Conservation (phyloP, 2,797 vertebrate species). For the Danionella dracula region DNA sequence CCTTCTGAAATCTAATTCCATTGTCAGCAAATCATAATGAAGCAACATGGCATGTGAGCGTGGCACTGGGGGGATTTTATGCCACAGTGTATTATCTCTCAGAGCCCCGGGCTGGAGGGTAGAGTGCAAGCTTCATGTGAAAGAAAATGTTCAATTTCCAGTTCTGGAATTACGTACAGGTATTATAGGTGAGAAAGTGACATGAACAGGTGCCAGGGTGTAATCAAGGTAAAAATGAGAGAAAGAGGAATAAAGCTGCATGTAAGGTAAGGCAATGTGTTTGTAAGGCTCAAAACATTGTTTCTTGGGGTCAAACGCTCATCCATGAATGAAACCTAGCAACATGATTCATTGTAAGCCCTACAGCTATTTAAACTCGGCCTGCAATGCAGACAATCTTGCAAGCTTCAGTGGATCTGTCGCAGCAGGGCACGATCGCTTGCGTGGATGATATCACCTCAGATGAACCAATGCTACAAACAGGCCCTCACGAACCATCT, state of each 20-base stretch:
- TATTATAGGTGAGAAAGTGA: slow-evolving; percentile 48
- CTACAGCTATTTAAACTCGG: slow-evolving; percentile 56
- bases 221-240: slow-evolving; percentile 9
- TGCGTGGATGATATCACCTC: slow-evolving; percentile 60
- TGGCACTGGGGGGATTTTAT: slow-evolving; percentile 49
- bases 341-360: slow-evolving; percentile 64
- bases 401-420: slow-evolving; percentile 76
- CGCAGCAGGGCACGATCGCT: slow-evolving; percentile 62
- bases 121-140: background rate
- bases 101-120: slow-evolving; percentile 53
- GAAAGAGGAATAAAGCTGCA: background rate
- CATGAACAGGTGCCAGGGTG: slow-evolving; percentile 47
- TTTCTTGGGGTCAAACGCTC: slow-evolving; percentile 67
- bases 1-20: slow-evolving; percentile 60
- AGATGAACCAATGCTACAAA: slow-evolving; percentile 53
- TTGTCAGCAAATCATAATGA: slow-evolving; percentile 66
- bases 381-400: slow-evolving; percentile 69
- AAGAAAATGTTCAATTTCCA: slow-evolving; percentile 50
- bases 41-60: slow-evolving; percentile 51
- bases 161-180: slow-evolving; percentile 53
- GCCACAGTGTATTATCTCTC: slow-evolving; percentile 60
- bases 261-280: background rate
- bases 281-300: slow-evolving; percentile 12
- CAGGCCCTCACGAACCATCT: background rate
- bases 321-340: slow-evolving; percentile 69